A percentile compares a stretch with the other conserved stretches of the same genome.
Evolutionary conservation across 2,888 invertebrate species (phyloP).

Genomic region (Agonopterix arenella): DNA sequence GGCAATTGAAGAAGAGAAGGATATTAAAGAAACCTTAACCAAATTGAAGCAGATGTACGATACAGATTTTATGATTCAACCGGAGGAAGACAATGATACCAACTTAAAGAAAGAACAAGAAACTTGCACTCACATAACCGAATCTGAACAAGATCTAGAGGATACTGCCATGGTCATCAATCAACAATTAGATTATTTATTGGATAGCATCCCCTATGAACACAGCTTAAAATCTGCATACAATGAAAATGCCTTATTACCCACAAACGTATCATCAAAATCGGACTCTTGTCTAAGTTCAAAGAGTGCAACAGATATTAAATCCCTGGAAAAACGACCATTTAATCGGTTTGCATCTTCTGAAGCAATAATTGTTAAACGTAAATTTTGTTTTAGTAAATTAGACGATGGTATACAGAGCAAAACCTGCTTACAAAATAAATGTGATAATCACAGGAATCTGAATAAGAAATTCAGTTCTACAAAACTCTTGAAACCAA

Average conservation of each 20-base stretch:
- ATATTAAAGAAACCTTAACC: conserved; percentile 31
- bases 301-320: no score
- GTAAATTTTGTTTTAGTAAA: conserved; percentile 13
- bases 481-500: no score
- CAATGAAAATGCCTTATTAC: conserved; percentile 6
- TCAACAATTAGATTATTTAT: conserved; percentile 32
- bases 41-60: conserved; percentile 38
- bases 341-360: background rate
- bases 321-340: no score
- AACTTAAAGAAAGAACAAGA: conserved; percentile 14
- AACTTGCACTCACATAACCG: conserved; percentile 14
- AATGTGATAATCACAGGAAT: no score
- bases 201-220: conserved; percentile 29
- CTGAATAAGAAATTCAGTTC: no score
- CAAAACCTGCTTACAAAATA: conserved; percentile 5
- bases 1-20: conserved; percentile 32
- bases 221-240: conserved; percentile 13
- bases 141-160: conserved; percentile 9
- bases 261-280: background rate
- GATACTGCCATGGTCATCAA: conserved; percentile 28
- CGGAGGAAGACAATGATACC: conserved; percentile 23
- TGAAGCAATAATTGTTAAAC: background rate
- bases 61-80: conserved; percentile 34
- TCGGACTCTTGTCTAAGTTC: no score
- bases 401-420: conserved; percentile 18